Evolutionary conservation across 2,113 vertebrate genomes (phyloP), one percentile per base, ranked within the genome.

Genomic region (Alligator sinensis): DNA sequence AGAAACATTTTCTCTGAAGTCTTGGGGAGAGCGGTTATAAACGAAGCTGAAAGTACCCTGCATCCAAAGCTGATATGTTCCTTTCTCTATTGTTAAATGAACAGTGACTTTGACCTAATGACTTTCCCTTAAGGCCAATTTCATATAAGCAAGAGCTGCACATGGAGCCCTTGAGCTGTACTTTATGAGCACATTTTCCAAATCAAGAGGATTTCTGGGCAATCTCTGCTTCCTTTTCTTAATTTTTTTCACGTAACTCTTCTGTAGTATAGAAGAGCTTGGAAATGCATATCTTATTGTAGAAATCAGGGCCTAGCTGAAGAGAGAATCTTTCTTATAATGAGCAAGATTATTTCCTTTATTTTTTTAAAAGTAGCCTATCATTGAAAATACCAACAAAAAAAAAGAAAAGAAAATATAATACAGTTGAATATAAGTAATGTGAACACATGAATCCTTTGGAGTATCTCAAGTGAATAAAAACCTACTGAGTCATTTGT

Each of bases 301-400:
- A 87, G 57, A 82, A 95, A 94, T 17, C 47, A 38, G 82, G 57
- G 28, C 60, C 77, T 72, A 77, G 54, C 68, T 79, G 82, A 70
- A 25, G n/a, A 72, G 93, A 94, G 84, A 93, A 75, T 72, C 61
- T 85, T 93, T 77, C 70, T 89, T 76, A 17, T 95, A 88, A 95
- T 86, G 86, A 63, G 90, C 93, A 86, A 95, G 86, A 91, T 59
- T 74, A 70, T 80, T 85, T 59, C 17, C 62, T 96, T 96, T 96
- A 91, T 89, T 93, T 68, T 97, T 95, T 87, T 80, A 82, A 94
- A 96, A 96, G 88, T 2, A 92, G 96, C 76, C 78, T 94, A 3
- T 95, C 87, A 82, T 92, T 98, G 96, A 90, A 96, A 96, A 96
- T 83, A 28, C 61, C 85, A 77, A 95, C 86, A 92, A 93, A 64